Percentiles rank a stretch among this genome's conserved stretches.
These are phyloP conservation scores for Halcyon senegalensis DNA, from an alignment of 2,113 vertebrate genomes.

Conservation along the genomic window DNA sequence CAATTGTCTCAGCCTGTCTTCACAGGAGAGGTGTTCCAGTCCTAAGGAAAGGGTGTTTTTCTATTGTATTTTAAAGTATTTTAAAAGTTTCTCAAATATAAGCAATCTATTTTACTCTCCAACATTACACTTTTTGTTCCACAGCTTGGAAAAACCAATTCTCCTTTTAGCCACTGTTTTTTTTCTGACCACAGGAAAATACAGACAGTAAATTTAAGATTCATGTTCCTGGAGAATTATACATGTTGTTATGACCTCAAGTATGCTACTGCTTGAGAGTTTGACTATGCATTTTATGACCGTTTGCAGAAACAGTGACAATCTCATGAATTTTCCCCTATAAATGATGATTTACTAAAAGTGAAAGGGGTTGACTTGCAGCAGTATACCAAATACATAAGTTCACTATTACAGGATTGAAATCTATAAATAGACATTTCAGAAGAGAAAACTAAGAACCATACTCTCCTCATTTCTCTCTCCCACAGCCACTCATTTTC, in stretches of 20 bases:
- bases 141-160: conserved; percentile 65
- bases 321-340: background rate
- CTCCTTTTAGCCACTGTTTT: conserved; percentile 36
- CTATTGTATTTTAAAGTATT: conserved; percentile 45
- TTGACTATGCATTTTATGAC: background rate
- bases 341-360: background rate
- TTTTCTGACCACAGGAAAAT: conserved; percentile 13
- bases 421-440: background rate
- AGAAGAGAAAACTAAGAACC: background rate
- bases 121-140: conserved; percentile 57
- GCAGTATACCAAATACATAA: background rate
- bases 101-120: conserved; percentile 54
- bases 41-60: conserved; percentile 5
- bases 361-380: background rate
- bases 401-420: background rate
- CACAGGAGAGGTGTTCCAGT: background rate
- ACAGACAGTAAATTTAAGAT: background rate
- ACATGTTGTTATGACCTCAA: background rate
- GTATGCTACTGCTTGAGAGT: background rate
- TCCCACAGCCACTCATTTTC: background rate
- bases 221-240: background rate
- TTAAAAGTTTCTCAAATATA: conserved; percentile 64
- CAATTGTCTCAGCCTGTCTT: background rate
- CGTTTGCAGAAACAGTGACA: background rate
- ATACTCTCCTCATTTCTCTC: background rate